Evolutionary conservation across 2,113 vertebrate genomes (phyloP), one percentile per base, ranked within the genome.

Genomic region (Cromileptes altivelis): DNA sequence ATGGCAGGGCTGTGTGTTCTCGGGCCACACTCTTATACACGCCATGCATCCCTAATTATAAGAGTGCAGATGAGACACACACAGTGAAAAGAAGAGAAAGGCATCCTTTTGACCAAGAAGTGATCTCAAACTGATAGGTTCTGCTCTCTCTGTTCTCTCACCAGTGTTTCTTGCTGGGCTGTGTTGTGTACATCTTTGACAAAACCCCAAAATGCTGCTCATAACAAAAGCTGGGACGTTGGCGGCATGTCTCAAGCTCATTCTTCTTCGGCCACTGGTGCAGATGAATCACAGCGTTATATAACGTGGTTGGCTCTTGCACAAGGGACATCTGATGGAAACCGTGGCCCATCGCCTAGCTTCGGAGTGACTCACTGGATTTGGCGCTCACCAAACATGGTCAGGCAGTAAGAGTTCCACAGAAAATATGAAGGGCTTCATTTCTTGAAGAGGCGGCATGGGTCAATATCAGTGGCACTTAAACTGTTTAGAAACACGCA

Each of bases 291-390:
- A 87, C 68, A 25, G 75, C 18, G 19, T 93, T 94, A 91, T 88
- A 84, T 90, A 92, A 92, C 11, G 57, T 1, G n/a, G 72, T 68
- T 91, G 87, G 89, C 92, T 89, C 57, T 85, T 69, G 45, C 45
- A 14, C 73, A 23, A 19, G 71, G 86, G 88, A 90, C 88, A 93
- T 91, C 85, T 91, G 91, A 93, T 91, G 90, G 82, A 87, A 90
- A 89, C 25, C 8, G 63, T 72, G 82, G 87, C 47, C 83, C 80
- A 57, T 80, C 21, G 72, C 77, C 81, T 57, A 57, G 87, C 71
- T 80, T 60, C 37, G 56, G 52, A 74, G 68, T 91, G 88, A 93
- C 86, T 94, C 88, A 92, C 47, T 81, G 73, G 74, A 78, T 85
- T 75, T 85, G 85, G 76, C 86, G 49, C 33, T 12, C 1, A 15